These are phyloP conservation scores for Pseudomyrmex dendroicus DNA, from an alignment of 1,140 invertebrate genomes.

Conservation along the genomic window DNA sequence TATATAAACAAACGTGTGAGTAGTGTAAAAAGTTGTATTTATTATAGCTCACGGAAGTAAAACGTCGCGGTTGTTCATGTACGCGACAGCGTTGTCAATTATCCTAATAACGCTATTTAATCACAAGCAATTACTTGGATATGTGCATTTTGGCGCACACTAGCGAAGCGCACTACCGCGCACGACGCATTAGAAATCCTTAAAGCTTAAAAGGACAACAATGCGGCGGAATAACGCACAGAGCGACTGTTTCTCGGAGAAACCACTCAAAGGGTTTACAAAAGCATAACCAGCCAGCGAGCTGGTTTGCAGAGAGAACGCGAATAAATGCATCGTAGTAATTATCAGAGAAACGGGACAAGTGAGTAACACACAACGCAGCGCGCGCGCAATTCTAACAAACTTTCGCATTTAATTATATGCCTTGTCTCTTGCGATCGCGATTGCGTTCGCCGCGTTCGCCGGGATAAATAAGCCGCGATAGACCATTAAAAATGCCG, in stretches of 20 bases:
- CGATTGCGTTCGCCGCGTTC: constrained; percentile 20
- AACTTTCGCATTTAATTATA: constrained; percentile 62
- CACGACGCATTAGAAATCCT: constrained; percentile 63
- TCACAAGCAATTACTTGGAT: constrained; percentile 59
- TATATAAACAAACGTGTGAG: no score
- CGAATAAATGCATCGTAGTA: constrained; percentile 60
- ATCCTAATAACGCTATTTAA: constrained; percentile 54
- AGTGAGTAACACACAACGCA: constrained; percentile 39
- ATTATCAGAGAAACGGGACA: constrained; percentile 58
- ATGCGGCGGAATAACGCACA: constrained; percentile 51
- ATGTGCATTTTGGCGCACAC: constrained; percentile 41
- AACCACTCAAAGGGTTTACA: constrained; percentile 57
- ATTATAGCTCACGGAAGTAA: neutral
- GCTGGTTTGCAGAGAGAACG: constrained; percentile 41
- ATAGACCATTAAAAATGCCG: constrained; percentile 39
- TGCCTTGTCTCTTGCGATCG: constrained; percentile 49
- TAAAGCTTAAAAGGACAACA: constrained; percentile 60
- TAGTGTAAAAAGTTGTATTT: no score
- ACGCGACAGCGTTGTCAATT: constrained; percentile 27
- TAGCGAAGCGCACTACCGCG: constrained; percentile 3
- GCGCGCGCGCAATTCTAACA: constrained; percentile 50
- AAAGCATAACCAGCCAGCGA: constrained; percentile 54
- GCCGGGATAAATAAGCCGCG: constrained; percentile 45
- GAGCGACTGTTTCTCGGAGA: constrained; percentile 55
- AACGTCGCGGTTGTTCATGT: constrained; percentile 7